phyloP scores from a whole-genome alignment of 2,113 vertebrate species.

The Cololabis saira region DNA sequence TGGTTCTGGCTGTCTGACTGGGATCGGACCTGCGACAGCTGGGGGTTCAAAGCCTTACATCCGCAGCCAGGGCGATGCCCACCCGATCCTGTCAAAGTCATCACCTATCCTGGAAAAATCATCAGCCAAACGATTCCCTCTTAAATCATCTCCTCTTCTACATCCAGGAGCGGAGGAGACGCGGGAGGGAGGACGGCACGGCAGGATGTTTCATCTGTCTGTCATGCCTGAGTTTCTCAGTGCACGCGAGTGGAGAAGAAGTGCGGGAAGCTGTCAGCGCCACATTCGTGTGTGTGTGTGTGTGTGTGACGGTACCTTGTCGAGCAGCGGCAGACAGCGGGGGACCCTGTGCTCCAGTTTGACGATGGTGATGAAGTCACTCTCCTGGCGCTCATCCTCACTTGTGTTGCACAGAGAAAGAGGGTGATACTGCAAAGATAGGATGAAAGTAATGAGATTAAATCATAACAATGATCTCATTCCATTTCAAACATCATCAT shows the following conservation, averaged over 20 bases:
- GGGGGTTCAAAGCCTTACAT: conserved; percentile 71
- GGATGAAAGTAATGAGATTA: not conserved
- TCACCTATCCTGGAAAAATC: conserved; percentile 65
- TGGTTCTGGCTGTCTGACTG: conserved; percentile 64
- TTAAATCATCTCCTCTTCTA: conserved; percentile 57
- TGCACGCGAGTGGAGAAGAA: not conserved
- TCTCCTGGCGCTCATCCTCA: conserved; percentile 93
- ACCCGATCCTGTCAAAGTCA: conserved; percentile 55
- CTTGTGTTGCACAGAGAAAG: conserved; percentile 97
- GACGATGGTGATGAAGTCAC: conserved; percentile 94
- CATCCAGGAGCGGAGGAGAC: conserved; percentile 50
- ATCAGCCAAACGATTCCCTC: conserved; percentile 67
- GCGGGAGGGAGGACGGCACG: conserved; percentile 38
- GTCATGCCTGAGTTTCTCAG: conserved; percentile 52
- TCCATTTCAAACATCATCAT: too few relatives aligned
- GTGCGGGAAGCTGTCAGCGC: not conserved
- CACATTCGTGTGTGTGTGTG: conserved; percentile 11
- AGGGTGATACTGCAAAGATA: conserved; percentile 89
- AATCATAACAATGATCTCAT: too few relatives aligned
- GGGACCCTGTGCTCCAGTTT: conserved; percentile 92
- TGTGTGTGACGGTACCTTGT: conserved; percentile 84
- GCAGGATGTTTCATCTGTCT: conserved; percentile 42
- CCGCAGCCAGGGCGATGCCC: conserved; percentile 74
- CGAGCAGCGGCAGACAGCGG: conserved; percentile 90
- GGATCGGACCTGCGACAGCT: conserved; percentile 78